Conservation (phyloP, 1,140 invertebrate genomes). For the Bicyclus anynana region DNA sequence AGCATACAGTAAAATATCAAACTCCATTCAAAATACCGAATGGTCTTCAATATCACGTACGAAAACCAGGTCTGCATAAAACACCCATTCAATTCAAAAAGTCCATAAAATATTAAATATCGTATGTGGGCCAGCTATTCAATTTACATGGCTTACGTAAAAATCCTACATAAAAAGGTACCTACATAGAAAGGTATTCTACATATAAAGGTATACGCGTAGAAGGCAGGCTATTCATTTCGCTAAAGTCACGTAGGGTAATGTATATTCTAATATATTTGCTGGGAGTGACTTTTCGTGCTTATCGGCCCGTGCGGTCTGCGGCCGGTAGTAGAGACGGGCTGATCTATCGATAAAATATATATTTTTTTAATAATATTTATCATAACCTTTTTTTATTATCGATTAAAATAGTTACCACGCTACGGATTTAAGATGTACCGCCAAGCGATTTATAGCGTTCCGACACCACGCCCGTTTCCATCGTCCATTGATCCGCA, state of each 20-base stretch:
- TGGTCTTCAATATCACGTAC: background rate
- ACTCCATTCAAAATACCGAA: background rate
- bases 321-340: slow-evolving; percentile 47
- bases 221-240: slow-evolving; percentile 63
- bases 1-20: background rate
- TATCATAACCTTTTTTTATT: background rate
- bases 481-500: too few species aligned
- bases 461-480: too few species aligned
- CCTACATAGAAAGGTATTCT: slow-evolving; percentile 19
- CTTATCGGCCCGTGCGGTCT: slow-evolving; percentile 67
- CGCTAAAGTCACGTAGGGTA: slow-evolving; percentile 67
- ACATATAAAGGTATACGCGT: slow-evolving; percentile 28
- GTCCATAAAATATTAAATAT: slow-evolving; percentile 27
- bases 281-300: slow-evolving; percentile 72
- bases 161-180: slow-evolving; percentile 31
- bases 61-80: slow-evolving; percentile 11
- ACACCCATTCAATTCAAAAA: slow-evolving; percentile 25
- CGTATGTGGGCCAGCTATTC: slow-evolving; percentile 38
- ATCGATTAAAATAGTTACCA: too few species aligned
- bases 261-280: slow-evolving; percentile 78
- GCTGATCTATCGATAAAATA: slow-evolving; percentile 21
- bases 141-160: slow-evolving; percentile 34
- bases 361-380: background rate
- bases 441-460: too few species aligned
- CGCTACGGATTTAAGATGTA: too few species aligned